A percentile compares a stretch with the other conserved stretches of the same genome.
phyloP scores from a whole-genome alignment of 2,113 vertebrate species.

The Tupaia tana region DNA sequence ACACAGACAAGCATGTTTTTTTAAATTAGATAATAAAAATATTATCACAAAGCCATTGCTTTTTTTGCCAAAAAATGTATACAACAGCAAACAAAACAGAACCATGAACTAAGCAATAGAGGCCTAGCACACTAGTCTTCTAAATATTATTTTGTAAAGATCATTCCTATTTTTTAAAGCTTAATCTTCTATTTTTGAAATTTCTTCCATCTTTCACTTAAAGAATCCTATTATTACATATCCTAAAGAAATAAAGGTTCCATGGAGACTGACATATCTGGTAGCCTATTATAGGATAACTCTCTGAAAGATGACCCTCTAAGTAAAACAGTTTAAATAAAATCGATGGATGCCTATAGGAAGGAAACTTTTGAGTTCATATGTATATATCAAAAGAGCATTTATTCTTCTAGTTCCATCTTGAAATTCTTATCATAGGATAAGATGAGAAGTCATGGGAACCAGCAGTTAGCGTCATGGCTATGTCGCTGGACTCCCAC shows the following conservation, averaged over 20 bases:
- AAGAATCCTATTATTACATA: neutral
- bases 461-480: too few species aligned
- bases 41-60: neutral
- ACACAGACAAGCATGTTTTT: neutral
- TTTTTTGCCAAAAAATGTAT: neutral
- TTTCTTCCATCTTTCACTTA: neutral
- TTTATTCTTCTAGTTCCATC: neutral
- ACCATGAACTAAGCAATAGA: neutral
- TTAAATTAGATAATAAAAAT: slow-evolving; percentile 15
- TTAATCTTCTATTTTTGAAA: neutral
- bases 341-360: neutral
- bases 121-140: neutral
- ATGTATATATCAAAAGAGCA: neutral
- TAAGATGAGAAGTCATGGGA: neutral
- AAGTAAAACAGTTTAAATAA: slow-evolving; percentile 10
- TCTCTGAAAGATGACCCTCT: neutral
- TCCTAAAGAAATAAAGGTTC: neutral
- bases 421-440: neutral
- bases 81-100: neutral
- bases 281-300: neutral
- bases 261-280: neutral
- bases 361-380: neutral
- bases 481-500: too few species aligned
- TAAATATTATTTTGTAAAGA: neutral
- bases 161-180: neutral